Conservation (phyloP, 2,797 vertebrate genomes). For the Rhabdophis nuchalis region DNA sequence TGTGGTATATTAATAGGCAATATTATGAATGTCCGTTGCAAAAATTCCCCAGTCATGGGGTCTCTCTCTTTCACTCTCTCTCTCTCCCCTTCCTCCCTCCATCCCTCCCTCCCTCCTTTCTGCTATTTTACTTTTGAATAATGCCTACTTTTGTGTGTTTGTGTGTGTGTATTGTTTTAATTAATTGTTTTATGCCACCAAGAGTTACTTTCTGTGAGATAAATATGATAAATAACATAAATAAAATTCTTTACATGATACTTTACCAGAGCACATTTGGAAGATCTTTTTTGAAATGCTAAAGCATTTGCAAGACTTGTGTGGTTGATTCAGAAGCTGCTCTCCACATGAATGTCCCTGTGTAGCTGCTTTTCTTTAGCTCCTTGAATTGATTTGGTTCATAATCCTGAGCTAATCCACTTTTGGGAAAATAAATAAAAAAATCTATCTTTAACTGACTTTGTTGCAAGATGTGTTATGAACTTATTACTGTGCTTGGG, state of each 20-base stretch:
- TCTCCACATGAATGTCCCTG: not conserved
- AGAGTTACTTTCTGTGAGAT: too few species aligned
- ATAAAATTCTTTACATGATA: not conserved
- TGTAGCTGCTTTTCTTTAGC: not conserved
- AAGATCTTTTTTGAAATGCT: not conserved
- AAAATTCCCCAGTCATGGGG: not conserved
- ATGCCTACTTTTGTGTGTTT: too few species aligned
- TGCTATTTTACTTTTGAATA: too few species aligned
- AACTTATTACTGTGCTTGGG: not conserved
- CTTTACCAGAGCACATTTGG: not conserved
- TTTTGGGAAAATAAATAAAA: not conserved
- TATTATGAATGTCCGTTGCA: not conserved
- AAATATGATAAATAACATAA: too few species aligned
- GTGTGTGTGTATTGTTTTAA: too few species aligned
- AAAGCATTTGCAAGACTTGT: not conserved
- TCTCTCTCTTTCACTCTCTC: too few species aligned
- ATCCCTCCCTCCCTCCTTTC: too few species aligned
- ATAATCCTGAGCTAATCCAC: not conserved
- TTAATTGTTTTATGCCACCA: too few species aligned
- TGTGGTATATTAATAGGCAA: not conserved
- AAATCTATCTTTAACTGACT: not conserved
- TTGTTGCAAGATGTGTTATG: not conserved
- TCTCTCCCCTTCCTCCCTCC: too few species aligned
- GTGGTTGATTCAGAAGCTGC: not conserved
- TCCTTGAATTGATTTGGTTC: not conserved